Evolutionary conservation across 1,140 invertebrate genomes (phyloP).

Genomic region (Gerris buenoi): DNA sequence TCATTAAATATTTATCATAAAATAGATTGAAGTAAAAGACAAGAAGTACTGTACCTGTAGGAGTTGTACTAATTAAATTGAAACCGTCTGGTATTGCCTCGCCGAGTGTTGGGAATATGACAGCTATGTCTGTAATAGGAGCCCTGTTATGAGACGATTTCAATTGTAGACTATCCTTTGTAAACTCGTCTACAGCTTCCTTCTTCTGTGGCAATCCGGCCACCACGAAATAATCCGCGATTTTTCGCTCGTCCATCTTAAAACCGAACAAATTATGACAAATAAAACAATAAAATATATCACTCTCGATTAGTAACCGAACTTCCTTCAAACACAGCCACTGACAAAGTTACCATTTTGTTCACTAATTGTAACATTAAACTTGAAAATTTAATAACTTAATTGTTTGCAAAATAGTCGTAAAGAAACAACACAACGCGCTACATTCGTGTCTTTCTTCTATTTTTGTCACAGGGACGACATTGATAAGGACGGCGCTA

Average conservation of each 20-base stretch:
- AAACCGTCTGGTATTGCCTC: conserved; percentile 72
- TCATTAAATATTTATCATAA: too few species aligned
- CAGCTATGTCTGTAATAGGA: conserved; percentile 86
- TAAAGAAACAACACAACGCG: too few species aligned
- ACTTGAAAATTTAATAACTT: too few species aligned
- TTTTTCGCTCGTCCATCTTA: conserved; percentile 62
- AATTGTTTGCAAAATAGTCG: too few species aligned
- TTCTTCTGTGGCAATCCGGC: conserved; percentile 76
- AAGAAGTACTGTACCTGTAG: conserved; percentile 51
- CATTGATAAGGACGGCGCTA: too few species aligned
- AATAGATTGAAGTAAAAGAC: too few species aligned
- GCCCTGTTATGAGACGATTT: conserved; percentile 48
- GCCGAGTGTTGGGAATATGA: conserved; percentile 77
- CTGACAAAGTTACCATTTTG: conserved; percentile 2
- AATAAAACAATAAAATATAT: too few species aligned
- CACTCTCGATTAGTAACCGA: too few species aligned
- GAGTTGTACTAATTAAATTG: conserved; percentile 68
- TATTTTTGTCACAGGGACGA: too few species aligned
- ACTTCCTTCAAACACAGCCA: conserved; percentile 2
- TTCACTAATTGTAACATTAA: conserved; percentile 3
- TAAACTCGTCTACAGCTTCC: conserved; percentile 62
- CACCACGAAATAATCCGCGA: conserved; percentile 93
- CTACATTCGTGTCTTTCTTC: too few species aligned
- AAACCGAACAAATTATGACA: too few species aligned
- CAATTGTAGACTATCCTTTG: conserved; percentile 60